These are phyloP conservation scores for Umimayanthus kanabou DNA, from an alignment of 92 coral and sea anemone genomes.

Conservation along the genomic window DNA sequence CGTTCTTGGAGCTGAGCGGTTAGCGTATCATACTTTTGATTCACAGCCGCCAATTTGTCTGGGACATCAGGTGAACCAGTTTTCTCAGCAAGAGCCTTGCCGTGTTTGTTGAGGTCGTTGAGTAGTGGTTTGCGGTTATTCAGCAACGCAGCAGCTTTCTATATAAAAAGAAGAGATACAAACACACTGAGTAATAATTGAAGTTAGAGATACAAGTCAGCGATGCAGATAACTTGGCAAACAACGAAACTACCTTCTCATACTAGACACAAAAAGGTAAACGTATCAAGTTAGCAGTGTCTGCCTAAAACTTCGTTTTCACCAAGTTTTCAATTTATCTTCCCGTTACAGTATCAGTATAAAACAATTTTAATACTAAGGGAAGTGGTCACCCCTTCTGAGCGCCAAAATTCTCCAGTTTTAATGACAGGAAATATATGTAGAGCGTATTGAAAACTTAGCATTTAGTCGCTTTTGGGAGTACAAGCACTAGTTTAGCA, in stretches of 20 bases:
- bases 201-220: neutral
- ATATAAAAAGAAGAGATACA: slow-evolving; percentile 1
- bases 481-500: too few relatives aligned
- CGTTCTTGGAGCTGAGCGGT: slow-evolving; percentile 70
- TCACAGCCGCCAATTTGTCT: slow-evolving; percentile 64
- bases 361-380: too few relatives aligned
- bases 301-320: too few relatives aligned
- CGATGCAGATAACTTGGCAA: neutral
- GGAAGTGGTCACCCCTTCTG: too few relatives aligned
- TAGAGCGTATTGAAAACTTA: too few relatives aligned
- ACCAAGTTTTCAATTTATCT: too few relatives aligned
- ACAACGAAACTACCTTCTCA: neutral
- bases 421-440: too few relatives aligned
- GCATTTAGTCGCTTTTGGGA: too few relatives aligned
- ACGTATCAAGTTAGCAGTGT: neutral
- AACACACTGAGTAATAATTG: neutral
- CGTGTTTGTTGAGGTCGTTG: slow-evolving; percentile 69
- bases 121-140: slow-evolving; percentile 73
- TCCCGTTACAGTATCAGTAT: too few relatives aligned
- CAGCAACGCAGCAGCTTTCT: slow-evolving; percentile 77
- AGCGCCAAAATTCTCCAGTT: too few relatives aligned
- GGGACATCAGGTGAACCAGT: slow-evolving; percentile 81
- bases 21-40: slow-evolving; percentile 61
- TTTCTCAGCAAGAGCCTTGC: slow-evolving; percentile 77
- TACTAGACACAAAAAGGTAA: neutral